These are phyloP conservation scores for Coluber constrictor DNA, from an alignment of 2,797 vertebrate species.

Conservation along the genomic window DNA sequence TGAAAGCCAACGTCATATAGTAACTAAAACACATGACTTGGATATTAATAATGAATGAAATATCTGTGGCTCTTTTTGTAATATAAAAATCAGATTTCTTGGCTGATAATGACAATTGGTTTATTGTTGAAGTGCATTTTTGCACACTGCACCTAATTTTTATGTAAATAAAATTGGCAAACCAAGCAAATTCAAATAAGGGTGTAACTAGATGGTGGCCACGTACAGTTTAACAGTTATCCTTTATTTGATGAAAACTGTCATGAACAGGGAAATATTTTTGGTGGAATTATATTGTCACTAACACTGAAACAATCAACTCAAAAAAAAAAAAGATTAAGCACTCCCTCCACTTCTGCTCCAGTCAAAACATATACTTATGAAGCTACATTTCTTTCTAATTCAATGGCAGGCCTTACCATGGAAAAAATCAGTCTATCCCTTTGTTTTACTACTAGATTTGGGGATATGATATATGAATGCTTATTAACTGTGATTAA, in stretches of 20 bases:
- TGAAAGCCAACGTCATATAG: not conserved
- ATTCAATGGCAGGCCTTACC: not conserved
- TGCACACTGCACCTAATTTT: not conserved
- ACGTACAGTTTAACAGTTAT: not conserved
- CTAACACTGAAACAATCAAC: not conserved
- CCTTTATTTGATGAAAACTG: not conserved
- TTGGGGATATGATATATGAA: not conserved
- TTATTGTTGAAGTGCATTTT: not conserved
- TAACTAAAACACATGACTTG: not conserved
- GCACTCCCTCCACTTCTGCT: not conserved
- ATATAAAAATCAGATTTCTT: not conserved
- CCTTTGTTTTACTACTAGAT: not conserved
- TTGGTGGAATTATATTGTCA: not conserved
- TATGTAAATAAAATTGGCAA: not conserved
- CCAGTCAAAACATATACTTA: not conserved
- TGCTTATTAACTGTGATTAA: not conserved
- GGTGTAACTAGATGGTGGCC: not conserved
- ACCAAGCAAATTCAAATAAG: not conserved
- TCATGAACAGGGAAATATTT: not conserved
- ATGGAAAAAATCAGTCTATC: not conserved
- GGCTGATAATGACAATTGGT: not conserved
- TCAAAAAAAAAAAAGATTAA: not conserved
- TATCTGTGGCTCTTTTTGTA: not conserved
- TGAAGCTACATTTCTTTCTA: not conserved
- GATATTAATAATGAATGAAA: not conserved